Conservation (phyloP, 2,888 invertebrate species). For the Tinea semifulvella region DNA sequence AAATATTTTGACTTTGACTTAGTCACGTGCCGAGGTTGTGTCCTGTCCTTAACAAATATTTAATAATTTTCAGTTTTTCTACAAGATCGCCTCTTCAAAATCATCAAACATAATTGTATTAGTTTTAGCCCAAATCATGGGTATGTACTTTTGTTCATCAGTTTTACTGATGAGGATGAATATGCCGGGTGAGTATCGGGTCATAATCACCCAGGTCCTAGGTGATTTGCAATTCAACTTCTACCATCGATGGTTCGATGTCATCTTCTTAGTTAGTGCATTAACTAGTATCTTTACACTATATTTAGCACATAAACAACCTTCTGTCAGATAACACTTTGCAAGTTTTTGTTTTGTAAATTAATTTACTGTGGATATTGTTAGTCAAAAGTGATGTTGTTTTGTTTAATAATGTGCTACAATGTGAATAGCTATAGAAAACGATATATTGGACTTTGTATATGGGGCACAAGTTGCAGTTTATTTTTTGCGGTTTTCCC, state of each 20-base stretch:
- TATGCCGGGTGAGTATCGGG: slow-evolving; percentile 97
- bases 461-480: too few relatives aligned
- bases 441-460: too few relatives aligned
- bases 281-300: slow-evolving; percentile 94
- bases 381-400: too few relatives aligned
- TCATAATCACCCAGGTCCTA: slow-evolving; percentile 85
- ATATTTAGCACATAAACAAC: slow-evolving; percentile 93
- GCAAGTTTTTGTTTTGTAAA: too few relatives aligned
- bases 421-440: too few relatives aligned
- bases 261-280: slow-evolving; percentile 97
- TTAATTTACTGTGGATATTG: too few relatives aligned
- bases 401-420: too few relatives aligned
- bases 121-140: slow-evolving; percentile 98
- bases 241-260: slow-evolving; percentile 99
- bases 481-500: too few relatives aligned
- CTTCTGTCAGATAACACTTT: slow-evolving; percentile 65
- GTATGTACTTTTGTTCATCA: slow-evolving; percentile 99
- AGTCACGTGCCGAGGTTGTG: too few relatives aligned
- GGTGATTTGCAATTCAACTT: slow-evolving; percentile 98
- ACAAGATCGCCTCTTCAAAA: slow-evolving; percentile 98
- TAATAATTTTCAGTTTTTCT: slow-evolving; percentile 84
- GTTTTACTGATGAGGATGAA: slow-evolving; percentile 98
- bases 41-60: background rate
- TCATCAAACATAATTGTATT: slow-evolving; percentile 98
- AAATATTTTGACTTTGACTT: too few relatives aligned